Evolutionary conservation across 2,797 vertebrate genomes (phyloP).

Genomic region (Hybognathus amarus): DNA sequence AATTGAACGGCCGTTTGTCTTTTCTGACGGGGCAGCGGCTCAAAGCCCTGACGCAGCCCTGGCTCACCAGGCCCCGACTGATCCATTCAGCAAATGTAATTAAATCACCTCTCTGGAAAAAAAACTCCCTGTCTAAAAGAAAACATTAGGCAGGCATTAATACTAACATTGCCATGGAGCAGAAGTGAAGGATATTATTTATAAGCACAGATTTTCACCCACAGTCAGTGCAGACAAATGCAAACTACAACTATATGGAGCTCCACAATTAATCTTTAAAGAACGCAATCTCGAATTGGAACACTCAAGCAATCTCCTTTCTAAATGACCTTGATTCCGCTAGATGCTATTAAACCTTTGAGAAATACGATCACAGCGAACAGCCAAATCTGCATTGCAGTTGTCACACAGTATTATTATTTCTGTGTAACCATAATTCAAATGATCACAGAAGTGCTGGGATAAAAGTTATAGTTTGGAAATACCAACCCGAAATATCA

Average conservation of each 20-base stretch:
- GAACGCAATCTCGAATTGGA: background rate
- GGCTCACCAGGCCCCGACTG: constrained; percentile 67
- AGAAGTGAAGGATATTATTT: constrained; percentile 48
- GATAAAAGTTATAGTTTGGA: too few species aligned
- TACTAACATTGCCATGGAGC: constrained; percentile 46
- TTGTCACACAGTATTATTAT: background rate
- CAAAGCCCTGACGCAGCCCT: constrained; percentile 78
- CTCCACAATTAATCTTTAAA: background rate
- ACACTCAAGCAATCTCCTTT: background rate
- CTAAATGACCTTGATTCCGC: background rate
- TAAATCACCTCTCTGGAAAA: constrained; percentile 79
- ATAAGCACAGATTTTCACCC: constrained; percentile 46
- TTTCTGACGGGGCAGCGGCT: constrained; percentile 51
- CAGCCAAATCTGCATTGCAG: background rate
- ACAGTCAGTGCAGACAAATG: background rate
- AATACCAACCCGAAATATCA: too few species aligned
- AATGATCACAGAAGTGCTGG: too few species aligned
- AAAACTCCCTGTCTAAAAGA: constrained; percentile 62
- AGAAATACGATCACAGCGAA: background rate
- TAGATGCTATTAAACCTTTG: background rate
- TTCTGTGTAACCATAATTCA: background rate
- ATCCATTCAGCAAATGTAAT: constrained; percentile 85
- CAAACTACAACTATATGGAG: background rate
- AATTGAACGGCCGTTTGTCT: constrained; percentile 81
- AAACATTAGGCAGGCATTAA: constrained; percentile 74